Percentiles rank a stretch among this genome's conserved stretches.
These are phyloP conservation scores for Eclectus roratus DNA, from an alignment of 2,113 vertebrate species.

Conservation along the genomic window DNA sequence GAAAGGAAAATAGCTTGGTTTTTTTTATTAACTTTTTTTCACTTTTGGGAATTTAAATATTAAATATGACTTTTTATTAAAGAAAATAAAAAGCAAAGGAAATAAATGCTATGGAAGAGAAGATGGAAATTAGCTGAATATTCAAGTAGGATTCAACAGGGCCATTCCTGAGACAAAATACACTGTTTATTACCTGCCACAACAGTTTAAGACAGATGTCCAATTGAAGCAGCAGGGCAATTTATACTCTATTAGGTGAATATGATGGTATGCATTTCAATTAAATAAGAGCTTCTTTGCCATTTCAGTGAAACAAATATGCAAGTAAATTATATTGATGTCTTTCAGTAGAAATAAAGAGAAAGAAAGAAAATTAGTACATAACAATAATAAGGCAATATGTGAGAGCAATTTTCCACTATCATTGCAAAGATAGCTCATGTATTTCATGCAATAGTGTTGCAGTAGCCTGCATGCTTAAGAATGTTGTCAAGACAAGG, in stretches of 20 bases:
- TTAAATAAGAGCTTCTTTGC: background rate
- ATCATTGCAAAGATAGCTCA: background rate
- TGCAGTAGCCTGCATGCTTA: background rate
- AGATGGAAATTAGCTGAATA: background rate
- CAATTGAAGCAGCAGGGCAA: constrained; percentile 1
- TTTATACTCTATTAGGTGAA: background rate
- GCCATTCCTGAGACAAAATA: background rate
- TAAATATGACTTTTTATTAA: background rate
- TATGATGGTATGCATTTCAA: background rate
- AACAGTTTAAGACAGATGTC: background rate
- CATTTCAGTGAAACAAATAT: background rate
- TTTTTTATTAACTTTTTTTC: background rate
- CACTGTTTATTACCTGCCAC: background rate
- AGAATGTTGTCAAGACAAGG: background rate
- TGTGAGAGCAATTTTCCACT: background rate
- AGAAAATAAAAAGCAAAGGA: background rate
- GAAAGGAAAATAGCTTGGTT: background rate
- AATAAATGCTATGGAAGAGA: background rate
- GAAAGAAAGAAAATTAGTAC: background rate
- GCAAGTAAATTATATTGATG: background rate
- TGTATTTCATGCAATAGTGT: background rate
- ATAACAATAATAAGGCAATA: background rate
- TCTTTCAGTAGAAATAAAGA: background rate
- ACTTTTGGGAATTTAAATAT: background rate
- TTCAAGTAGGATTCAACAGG: background rate